Percentiles rank a stretch among this genome's conserved stretches.
These are phyloP conservation scores for Pipistrellus kuhlii DNA, from an alignment of 2,797 vertebrate genomes.

Conservation along the genomic window DNA sequence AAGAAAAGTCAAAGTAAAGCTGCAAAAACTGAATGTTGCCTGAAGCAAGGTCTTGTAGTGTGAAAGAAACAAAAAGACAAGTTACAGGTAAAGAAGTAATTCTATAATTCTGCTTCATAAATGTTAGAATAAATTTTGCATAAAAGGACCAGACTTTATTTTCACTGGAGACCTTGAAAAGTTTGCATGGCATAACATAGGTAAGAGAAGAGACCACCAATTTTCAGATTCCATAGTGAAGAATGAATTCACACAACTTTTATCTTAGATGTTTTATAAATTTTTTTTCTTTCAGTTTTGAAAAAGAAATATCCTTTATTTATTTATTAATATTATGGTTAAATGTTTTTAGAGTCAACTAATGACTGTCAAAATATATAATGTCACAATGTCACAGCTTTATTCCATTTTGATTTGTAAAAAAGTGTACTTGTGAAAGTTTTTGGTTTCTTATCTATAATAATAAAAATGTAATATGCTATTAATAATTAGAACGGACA, in stretches of 20 bases:
- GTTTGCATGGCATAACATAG: not conserved
- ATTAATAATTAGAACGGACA: too few relatives aligned
- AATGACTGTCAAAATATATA: conserved; percentile 13
- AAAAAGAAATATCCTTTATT: not conserved
- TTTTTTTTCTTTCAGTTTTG: conserved; percentile 1
- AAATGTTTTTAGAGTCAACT: conserved; percentile 17
- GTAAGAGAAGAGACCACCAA: not conserved
- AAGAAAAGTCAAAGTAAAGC: conserved; percentile 1
- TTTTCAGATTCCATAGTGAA: not conserved
- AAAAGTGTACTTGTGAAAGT: not conserved
- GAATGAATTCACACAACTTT: not conserved
- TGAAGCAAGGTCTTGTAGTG: not conserved
- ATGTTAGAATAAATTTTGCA: not conserved
- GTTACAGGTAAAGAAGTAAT: not conserved
- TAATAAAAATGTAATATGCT: too few relatives aligned
- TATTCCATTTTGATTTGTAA: conserved; percentile 34
- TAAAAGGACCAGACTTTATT: not conserved
- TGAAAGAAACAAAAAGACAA: conserved; percentile 42
- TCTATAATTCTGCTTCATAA: not conserved
- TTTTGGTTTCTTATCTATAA: not conserved
- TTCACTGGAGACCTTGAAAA: not conserved
- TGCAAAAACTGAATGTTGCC: not conserved
- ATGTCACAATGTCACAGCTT: not conserved
- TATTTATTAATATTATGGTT: not conserved
- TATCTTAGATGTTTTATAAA: not conserved